These are phyloP conservation scores for Exocentrus adspersus DNA, from an alignment of 2,888 invertebrate genomes.

Conservation along the genomic window DNA sequence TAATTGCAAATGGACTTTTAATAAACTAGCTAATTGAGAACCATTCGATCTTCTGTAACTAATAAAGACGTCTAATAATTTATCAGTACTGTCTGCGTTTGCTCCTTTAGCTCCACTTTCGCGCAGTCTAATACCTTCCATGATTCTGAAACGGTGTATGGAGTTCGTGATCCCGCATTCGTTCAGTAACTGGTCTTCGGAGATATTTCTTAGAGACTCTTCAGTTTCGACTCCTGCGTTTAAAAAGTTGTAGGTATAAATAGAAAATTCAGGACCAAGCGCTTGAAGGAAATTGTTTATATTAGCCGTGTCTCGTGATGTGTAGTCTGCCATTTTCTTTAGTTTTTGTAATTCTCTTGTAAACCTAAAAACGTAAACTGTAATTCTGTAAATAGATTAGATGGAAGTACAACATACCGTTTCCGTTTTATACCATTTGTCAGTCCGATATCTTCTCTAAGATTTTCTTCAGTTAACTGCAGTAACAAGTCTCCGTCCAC, in stretches of 20 bases:
- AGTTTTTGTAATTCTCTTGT: conserved; percentile 91
- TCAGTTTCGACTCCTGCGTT: conserved; percentile 92
- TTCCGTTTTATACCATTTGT: conserved; percentile 92
- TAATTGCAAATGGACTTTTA: conserved; percentile 96
- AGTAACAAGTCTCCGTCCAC: conserved; percentile 97
- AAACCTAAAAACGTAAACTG: conserved; percentile 73
- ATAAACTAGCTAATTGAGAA: conserved; percentile 92
- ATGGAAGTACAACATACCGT: too few relatives aligned
- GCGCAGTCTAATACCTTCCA: conserved; percentile 83
- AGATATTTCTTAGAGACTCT: conserved; percentile 83
- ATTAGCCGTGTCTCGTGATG: conserved; percentile 91
- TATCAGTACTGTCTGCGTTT: conserved; percentile 83
- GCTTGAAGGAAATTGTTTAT: conserved; percentile 85
- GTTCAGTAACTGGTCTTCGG: conserved; percentile 88
- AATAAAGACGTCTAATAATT: conserved; percentile 96
- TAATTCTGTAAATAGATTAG: too few relatives aligned
- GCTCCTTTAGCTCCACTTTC: conserved; percentile 73
- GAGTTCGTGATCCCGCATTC: conserved; percentile 95
- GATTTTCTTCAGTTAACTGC: conserved; percentile 90
- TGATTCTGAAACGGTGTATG: conserved; percentile 91
- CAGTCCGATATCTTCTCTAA: conserved; percentile 92
- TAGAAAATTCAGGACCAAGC: conserved; percentile 90
- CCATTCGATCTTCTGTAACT: conserved; percentile 98
- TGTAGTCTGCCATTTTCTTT: conserved; percentile 96
- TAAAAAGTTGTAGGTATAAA: conserved; percentile 96